Conservation (phyloP, 2,888 invertebrate genomes). For the Calameuta idolon region DNA sequence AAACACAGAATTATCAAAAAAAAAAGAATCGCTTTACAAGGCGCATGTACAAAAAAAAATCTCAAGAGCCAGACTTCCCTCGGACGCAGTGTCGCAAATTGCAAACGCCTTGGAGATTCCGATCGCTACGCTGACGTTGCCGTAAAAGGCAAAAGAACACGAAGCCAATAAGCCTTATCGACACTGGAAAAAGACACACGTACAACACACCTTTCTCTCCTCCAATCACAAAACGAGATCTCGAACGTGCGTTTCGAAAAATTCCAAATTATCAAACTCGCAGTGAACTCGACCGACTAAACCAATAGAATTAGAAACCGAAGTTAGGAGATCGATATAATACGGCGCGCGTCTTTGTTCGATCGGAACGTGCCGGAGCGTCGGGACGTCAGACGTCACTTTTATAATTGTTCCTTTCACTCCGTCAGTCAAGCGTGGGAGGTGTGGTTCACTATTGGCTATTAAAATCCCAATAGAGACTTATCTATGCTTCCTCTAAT, state of each 20-base stretch:
- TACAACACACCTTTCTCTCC: background rate
- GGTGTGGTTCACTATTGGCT: slow-evolving; percentile 5
- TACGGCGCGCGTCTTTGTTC: background rate
- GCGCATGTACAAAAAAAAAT: background rate
- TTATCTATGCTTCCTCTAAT: background rate
- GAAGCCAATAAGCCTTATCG: background rate
- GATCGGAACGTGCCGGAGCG: background rate
- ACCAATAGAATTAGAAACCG: background rate
- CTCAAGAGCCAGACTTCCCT: background rate
- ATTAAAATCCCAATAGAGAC: background rate
- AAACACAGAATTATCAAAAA: background rate
- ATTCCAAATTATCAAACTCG: background rate
- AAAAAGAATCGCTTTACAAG: background rate
- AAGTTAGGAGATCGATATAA: background rate
- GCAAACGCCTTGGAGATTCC: background rate
- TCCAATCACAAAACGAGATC: background rate
- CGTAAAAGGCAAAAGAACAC: background rate
- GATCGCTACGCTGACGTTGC: background rate
- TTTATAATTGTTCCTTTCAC: slow-evolving; percentile 3
- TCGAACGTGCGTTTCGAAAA: background rate
- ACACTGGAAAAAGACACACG: background rate
- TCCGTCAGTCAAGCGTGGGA: background rate
- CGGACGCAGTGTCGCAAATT: background rate
- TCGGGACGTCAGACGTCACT: background rate
- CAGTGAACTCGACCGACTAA: background rate